These are phyloP conservation scores for Abrostola triplasia DNA, from an alignment of 2,888 invertebrate species.

Conservation along the genomic window DNA sequence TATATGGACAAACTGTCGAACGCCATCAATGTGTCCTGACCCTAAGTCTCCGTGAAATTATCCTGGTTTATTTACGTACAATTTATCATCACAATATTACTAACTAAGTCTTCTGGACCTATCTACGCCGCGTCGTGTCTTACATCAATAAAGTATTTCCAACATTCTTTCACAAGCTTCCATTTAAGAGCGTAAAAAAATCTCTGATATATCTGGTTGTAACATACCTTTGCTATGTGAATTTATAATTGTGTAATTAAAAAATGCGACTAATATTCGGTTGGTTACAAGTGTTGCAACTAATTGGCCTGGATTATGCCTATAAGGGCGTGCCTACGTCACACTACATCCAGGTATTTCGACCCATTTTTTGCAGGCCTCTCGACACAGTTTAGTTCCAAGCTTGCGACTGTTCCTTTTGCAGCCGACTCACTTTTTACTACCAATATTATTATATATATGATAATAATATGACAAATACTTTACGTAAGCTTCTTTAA, in stretches of 20 bases:
- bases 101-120: constrained; percentile 1
- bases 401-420: not conserved
- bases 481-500: no score
- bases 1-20: no score
- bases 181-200: constrained; percentile 26
- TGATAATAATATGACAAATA: no score
- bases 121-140: not conserved
- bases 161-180: constrained; percentile 41
- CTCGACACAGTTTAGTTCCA: not conserved
- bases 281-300: constrained; percentile 14
- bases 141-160: constrained; percentile 28
- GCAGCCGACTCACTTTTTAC: no score
- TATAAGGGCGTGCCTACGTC: not conserved
- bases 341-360: not conserved
- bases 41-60: no score
- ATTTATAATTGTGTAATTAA: constrained; percentile 36
- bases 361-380: not conserved
- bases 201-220: constrained; percentile 14
- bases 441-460: no score
- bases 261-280: constrained; percentile 26
- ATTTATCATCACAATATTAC: no score
- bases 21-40: no score
- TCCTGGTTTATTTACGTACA: no score
- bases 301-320: constrained; percentile 30
- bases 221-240: constrained; percentile 29